Percentiles rank a stretch among this genome's conserved stretches.
These are phyloP conservation scores for Meta bourneti DNA, from an alignment of 2,888 invertebrate genomes.

Conservation along the genomic window DNA sequence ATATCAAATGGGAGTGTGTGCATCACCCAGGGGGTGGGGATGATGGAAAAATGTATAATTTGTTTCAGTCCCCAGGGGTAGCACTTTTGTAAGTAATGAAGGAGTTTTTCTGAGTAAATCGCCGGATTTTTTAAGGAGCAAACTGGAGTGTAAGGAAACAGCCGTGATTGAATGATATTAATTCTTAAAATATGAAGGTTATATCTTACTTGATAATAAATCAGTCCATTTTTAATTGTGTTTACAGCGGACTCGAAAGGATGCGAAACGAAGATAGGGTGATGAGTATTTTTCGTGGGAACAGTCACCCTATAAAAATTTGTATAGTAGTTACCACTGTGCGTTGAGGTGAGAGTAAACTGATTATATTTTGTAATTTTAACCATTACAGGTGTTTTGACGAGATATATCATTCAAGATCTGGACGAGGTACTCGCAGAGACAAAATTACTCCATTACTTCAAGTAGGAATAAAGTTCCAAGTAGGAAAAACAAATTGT, in stretches of 20 bases:
- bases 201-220: background rate
- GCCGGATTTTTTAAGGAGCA: background rate
- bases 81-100: background rate
- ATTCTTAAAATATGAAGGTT: background rate
- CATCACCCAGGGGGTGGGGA: constrained; percentile 20
- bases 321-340: too few relatives aligned
- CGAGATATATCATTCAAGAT: too few relatives aligned
- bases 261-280: background rate
- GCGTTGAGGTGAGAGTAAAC: too few relatives aligned
- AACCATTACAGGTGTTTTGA: too few relatives aligned
- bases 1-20: background rate
- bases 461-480: too few relatives aligned
- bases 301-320: too few relatives aligned
- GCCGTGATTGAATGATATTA: background rate
- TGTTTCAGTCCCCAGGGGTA: background rate
- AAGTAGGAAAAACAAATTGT: too few relatives aligned
- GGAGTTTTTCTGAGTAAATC: background rate
- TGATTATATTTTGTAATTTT: too few relatives aligned
- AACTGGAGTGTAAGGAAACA: background rate
- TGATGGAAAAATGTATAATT: constrained; percentile 12
- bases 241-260: background rate
- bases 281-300: too few relatives aligned
- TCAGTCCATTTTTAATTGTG: background rate
- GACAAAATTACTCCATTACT: too few relatives aligned
- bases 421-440: too few relatives aligned